Evolutionary conservation across 2,113 vertebrate species (phyloP).

Genomic region (Alexandromys fortis): DNA sequence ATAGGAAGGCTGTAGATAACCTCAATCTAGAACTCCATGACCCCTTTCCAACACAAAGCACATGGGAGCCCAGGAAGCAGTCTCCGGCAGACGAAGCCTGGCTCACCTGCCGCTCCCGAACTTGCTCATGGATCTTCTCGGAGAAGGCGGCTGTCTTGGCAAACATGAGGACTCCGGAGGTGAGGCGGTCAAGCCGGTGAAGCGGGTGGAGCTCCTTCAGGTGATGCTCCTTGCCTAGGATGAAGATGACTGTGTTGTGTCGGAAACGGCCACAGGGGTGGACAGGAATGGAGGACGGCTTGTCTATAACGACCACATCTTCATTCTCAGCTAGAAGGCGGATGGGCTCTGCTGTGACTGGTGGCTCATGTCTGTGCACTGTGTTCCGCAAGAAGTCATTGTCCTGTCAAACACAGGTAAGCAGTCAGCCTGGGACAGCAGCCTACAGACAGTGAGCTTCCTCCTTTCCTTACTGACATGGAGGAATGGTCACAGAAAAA

Average conservation of each 20-base stretch:
- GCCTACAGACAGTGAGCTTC: background rate
- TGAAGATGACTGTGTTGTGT: slow-evolving; percentile 98
- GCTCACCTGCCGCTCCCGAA: slow-evolving; percentile 94
- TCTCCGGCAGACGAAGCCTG: background rate
- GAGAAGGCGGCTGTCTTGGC: slow-evolving; percentile 92
- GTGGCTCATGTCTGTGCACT: slow-evolving; percentile 97
- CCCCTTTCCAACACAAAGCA: background rate
- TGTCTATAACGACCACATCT: slow-evolving; percentile 95
- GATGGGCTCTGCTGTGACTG: slow-evolving; percentile 90
- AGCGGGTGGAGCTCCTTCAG: slow-evolving; percentile 94
- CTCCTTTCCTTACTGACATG: background rate
- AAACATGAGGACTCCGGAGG: slow-evolving; percentile 97
- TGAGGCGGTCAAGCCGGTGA: slow-evolving; percentile 96
- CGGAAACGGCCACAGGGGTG: slow-evolving; percentile 97
- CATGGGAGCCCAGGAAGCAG: background rate
- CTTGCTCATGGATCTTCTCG: slow-evolving; percentile 94
- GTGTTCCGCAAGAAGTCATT: slow-evolving; percentile 96
- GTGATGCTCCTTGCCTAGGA: slow-evolving; percentile 94
- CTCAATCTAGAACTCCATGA: background rate
- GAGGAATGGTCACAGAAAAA: slow-evolving; percentile 6
- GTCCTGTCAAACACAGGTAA: slow-evolving; percentile 85
- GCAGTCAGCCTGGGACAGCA: background rate
- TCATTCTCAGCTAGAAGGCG: slow-evolving; percentile 91
- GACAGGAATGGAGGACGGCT: slow-evolving; percentile 96
- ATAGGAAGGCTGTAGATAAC: background rate